Evolutionary conservation across 2,797 vertebrate genomes (phyloP).

Genomic region (Atherinosoma microstoma): DNA sequence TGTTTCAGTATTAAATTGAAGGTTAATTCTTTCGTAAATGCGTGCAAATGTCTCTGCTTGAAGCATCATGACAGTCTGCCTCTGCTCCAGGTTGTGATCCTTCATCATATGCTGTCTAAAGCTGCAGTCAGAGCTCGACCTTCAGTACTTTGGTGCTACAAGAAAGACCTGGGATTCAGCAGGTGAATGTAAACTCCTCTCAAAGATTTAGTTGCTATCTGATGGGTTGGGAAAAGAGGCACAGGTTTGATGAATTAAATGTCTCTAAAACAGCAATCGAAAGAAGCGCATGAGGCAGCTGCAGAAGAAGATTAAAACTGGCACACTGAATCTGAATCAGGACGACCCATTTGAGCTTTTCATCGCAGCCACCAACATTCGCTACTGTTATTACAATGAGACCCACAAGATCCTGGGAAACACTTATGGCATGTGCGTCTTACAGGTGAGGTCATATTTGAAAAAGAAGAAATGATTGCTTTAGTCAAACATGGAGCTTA

Average conservation of each 20-base stretch:
- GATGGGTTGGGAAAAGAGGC: background rate
- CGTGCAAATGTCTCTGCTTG: background rate
- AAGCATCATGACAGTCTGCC: background rate
- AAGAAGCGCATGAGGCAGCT: constrained; percentile 98
- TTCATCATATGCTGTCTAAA: constrained; percentile 99
- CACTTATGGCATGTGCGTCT: constrained; percentile 96
- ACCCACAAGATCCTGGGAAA: constrained; percentile 98
- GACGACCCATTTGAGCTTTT: constrained; percentile 98
- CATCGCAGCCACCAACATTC: constrained; percentile 95
- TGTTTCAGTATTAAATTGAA: background rate
- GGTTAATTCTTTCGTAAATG: background rate
- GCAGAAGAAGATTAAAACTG: constrained; percentile 97
- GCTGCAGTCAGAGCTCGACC: constrained; percentile 92
- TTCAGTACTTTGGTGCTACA: constrained; percentile 98
- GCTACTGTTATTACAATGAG: constrained; percentile 98
- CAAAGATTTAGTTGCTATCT: background rate
- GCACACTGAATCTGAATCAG: constrained; percentile 91
- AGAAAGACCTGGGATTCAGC: constrained; percentile 97
- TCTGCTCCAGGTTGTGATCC: constrained; percentile 91
- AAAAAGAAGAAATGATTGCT: background rate
- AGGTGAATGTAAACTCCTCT: constrained; percentile 80
- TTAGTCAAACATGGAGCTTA: background rate
- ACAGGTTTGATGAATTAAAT: background rate
- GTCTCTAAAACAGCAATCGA: constrained; percentile 85
- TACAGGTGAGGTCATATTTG: constrained; percentile 85